Base-by-base conservation (phyloP, 2,797 vertebrate genomes). In the Lindbergichthys nudifrons region DNA sequence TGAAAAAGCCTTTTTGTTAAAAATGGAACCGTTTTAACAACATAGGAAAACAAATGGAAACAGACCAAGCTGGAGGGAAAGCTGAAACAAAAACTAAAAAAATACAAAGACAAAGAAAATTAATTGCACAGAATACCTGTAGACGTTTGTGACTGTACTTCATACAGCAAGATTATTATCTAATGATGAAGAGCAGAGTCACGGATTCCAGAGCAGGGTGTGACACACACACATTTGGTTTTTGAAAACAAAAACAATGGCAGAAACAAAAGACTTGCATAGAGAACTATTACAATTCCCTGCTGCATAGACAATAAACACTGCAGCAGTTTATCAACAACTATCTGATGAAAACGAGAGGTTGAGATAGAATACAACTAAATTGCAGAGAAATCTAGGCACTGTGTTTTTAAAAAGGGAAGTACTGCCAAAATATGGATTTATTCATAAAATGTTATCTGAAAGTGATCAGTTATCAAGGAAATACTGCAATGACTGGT, bases 191-290 rank as follows among this genome's bases (percentile, higher is more conserved):
- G 53, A 65, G 57, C 30, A 70, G 57, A 65, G 39, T 66, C 30
- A 30, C 14, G 2, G 26, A 56, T 21, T 51, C n/a, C 45, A 67
- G 41, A 73, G 7, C 16, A 56, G 70, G n/a, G 30, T 56, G 45
- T 36, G 30, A 81, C 46, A 71, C 10, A 67, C n/a, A 73, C n/a
- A 52, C 51, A 51, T 79, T 72, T 66, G 26, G 69, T 79, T 72
- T 84, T 5, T 32, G 19, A 67, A 59, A 19, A 58, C 56, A 12
- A 50, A 30, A 45, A n/a, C 50, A 75, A 79, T 15, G 11, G 56
- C 73, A 86, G 74, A 80, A 81, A 84, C 65, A 73, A 56, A 77
- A 87, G 64, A 86, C 80, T 93, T 93, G 89, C 92, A 93, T 92
- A 93, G 90, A 85, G 70, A 82, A 10, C 39, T 56, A 75, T 73